Evolutionary conservation across 2,113 vertebrate species (phyloP), one percentile per base, ranked within the genome.

Genomic region (Pseudolaguvia tuberculata): DNA sequence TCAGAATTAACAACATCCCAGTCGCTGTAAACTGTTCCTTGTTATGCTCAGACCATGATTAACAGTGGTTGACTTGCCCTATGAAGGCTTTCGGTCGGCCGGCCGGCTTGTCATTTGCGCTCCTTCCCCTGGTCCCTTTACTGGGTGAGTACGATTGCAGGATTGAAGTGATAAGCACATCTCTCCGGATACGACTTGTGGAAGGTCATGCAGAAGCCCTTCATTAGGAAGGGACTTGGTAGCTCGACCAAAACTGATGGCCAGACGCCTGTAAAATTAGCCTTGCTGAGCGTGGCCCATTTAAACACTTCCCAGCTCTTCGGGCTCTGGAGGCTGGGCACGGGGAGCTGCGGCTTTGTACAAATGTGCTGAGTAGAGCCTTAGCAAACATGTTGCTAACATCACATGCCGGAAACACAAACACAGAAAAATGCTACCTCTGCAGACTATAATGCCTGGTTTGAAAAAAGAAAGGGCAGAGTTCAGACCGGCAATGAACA

Each of bases 251-350:
- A 79, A 63, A 80, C 81, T 84, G 82, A 85, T 83, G 84, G 68
- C 67, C 20, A 84, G 85, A 85, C 86, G 82, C 82, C 84, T 65
- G 86, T 86, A 86, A 91, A 90, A 90, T 88, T 82, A 91, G 88
- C 86, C 83, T 86, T 86, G 79, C 82, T 83, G 87, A 89, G 86
- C 78, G 61, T 86, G 85, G 81, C 86, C 88, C 85, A 90, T 87
- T 90, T 90, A 88, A 88, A 87, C 84, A 82, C 83, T 80, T 67
- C 84, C 85, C 83, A 80, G 85, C 84, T 81, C 79, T 84, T 81
- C 71, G 65, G 84, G 82, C 88, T 81, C 85, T 25, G 21, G 86
- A 85, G 89, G 86, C 85, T 81, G 85, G 86, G 87, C 39, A 78
- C 35, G n/a, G 70, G 52, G 74, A 87, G 89, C 90, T 89, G 89